Evolutionary conservation across 2,888 invertebrate species (phyloP).

Genomic region (Actias luna): DNA sequence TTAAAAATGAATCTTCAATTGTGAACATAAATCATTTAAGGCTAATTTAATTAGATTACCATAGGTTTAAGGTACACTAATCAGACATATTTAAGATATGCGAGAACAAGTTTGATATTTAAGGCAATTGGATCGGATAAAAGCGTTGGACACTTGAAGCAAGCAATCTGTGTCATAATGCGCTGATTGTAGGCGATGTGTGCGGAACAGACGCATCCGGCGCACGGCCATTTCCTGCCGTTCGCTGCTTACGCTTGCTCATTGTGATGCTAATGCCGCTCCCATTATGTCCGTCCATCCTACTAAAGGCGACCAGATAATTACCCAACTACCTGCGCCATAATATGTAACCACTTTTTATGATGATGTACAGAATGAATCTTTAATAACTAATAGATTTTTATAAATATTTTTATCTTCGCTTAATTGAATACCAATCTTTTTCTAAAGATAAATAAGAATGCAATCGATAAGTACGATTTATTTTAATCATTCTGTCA

Average conservation of each 20-base stretch:
- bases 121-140: not conserved
- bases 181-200: conserved; percentile 8
- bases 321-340: conserved; percentile 30
- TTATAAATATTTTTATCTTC: too few relatives aligned
- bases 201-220: conserved; percentile 19
- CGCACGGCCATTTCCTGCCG: conserved; percentile 31
- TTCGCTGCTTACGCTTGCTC: conserved; percentile 21
- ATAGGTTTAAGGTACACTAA: not conserved
- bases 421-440: too few relatives aligned
- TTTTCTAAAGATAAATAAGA: too few relatives aligned
- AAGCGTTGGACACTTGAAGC: not conserved
- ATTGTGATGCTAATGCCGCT: conserved; percentile 59
- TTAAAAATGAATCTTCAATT: not conserved
- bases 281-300: conserved; percentile 51
- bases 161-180: conserved; percentile 10
- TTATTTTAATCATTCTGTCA: too few relatives aligned
- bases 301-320: conserved; percentile 28
- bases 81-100: not conserved
- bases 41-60: not conserved
- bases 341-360: not conserved
- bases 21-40: not conserved
- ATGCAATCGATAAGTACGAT: too few relatives aligned
- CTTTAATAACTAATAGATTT: too few relatives aligned
- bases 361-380: too few relatives aligned
- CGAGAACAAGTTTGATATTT: not conserved